phyloP scores from a whole-genome alignment of 2,888 invertebrate species.

The Xanthia togata region DNA sequence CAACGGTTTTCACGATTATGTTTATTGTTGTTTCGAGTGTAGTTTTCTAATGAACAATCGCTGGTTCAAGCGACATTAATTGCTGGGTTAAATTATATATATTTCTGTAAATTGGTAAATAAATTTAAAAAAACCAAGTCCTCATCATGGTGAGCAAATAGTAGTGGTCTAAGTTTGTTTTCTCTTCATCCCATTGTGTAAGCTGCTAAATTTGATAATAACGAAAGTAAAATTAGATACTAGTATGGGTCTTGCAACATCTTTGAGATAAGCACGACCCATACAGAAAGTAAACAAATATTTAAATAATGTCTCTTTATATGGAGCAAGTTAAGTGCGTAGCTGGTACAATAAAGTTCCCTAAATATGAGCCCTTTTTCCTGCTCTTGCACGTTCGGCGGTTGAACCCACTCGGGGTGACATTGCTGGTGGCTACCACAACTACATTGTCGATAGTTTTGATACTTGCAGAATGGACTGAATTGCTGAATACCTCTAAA shows the following conservation, averaged over 20 bases:
- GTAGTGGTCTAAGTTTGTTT: background rate
- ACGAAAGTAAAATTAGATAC: background rate
- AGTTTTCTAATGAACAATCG: background rate
- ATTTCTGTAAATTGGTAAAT: too few species aligned
- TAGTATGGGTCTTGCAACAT: background rate
- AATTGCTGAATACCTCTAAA: background rate
- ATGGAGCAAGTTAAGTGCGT: conserved; percentile 50
- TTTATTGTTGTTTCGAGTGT: background rate
- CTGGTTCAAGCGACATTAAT: background rate
- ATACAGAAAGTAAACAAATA: conserved; percentile 26
- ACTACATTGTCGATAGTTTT: conserved; percentile 68
- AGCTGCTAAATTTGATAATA: background rate
- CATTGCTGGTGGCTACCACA: conserved; percentile 80
- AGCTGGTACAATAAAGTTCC: conserved; percentile 71
- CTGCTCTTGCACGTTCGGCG: conserved; percentile 80
- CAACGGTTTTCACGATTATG: background rate
- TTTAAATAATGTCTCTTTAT: conserved; percentile 42
- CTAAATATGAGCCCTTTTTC: conserved; percentile 82
- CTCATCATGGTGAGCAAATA: background rate
- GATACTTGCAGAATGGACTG: conserved; percentile 74
- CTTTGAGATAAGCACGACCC: too few species aligned
- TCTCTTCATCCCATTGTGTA: background rate
- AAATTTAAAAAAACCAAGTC: background rate
- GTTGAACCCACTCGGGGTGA: conserved; percentile 88
- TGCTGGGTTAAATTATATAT: background rate